These are phyloP conservation scores for Vireo griseus DNA, from an alignment of 2,797 vertebrate species.

Conservation along the genomic window DNA sequence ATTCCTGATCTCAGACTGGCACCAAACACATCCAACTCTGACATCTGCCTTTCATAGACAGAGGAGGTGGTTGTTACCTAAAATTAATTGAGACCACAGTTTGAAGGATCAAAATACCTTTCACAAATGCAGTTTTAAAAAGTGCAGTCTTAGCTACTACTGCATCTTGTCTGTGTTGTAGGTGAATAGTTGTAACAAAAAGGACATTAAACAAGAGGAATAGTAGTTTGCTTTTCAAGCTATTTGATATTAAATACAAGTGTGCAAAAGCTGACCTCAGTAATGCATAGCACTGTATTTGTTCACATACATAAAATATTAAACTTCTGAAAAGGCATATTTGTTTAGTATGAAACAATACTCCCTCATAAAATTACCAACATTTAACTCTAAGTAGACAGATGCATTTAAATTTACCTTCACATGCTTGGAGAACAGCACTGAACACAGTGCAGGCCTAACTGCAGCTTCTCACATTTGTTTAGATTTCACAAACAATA, in stretches of 20 bases:
- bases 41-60: background rate
- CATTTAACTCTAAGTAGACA: slow-evolving; percentile 32
- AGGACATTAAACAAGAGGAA: background rate
- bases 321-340: slow-evolving; percentile 20
- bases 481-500: background rate
- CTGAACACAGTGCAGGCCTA: background rate
- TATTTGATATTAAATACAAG: background rate
- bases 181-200: background rate
- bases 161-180: background rate
- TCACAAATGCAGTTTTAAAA: background rate
- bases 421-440: background rate
- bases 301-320: slow-evolving; percentile 9
- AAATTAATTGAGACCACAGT: background rate
- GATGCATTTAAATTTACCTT: slow-evolving; percentile 21
- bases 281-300: background rate
- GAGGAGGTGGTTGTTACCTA: background rate
- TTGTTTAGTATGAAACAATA: slow-evolving; percentile 20
- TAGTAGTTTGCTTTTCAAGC: background rate
- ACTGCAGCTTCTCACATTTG: background rate
- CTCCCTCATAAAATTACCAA: slow-evolving; percentile 5
- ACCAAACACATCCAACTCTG: background rate
- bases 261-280: background rate
- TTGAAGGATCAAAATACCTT: background rate
- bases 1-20: background rate
- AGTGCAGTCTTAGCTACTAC: background rate